These are phyloP conservation scores for Noctilio leporinus DNA, from an alignment of 2,113 vertebrate species.

Conservation along the genomic window DNA sequence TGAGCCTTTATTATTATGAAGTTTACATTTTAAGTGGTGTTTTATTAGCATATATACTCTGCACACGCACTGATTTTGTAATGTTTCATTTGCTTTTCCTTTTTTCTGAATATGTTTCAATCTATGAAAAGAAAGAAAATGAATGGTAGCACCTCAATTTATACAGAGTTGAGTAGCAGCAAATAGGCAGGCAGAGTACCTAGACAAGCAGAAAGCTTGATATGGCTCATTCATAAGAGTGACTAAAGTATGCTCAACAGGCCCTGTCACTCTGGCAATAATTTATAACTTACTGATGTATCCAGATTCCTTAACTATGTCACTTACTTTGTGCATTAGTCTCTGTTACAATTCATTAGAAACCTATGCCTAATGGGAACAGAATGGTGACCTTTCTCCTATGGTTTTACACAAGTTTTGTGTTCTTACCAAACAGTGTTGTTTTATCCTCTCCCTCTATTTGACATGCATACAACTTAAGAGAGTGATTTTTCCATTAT, in stretches of 20 bases:
- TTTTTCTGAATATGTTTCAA: not conserved
- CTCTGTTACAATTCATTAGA: not conserved
- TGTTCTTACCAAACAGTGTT: conserved; percentile 13
- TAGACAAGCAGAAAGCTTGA: not conserved
- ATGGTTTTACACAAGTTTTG: not conserved
- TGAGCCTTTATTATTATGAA: not conserved
- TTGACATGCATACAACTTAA: conserved; percentile 23
- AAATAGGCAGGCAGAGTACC: not conserved
- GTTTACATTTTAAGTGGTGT: not conserved
- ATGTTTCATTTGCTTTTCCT: not conserved
- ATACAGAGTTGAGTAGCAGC: not conserved
- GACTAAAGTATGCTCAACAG: not conserved
- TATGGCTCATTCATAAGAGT: not conserved
- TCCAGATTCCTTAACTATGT: not conserved
- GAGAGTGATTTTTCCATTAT: conserved; percentile 38
- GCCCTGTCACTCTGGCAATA: not conserved
- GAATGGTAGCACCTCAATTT: not conserved
- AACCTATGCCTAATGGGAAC: not conserved
- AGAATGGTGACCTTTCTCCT: conserved; percentile 9
- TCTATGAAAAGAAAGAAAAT: not conserved
- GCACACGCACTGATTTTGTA: not conserved
- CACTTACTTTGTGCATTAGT: not conserved
- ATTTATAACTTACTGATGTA: not conserved
- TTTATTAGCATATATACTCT: not conserved
- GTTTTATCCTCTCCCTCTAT: not conserved